phyloP scores from a whole-genome alignment of 2,113 vertebrate species.

The Stigmatopora argus region DNA sequence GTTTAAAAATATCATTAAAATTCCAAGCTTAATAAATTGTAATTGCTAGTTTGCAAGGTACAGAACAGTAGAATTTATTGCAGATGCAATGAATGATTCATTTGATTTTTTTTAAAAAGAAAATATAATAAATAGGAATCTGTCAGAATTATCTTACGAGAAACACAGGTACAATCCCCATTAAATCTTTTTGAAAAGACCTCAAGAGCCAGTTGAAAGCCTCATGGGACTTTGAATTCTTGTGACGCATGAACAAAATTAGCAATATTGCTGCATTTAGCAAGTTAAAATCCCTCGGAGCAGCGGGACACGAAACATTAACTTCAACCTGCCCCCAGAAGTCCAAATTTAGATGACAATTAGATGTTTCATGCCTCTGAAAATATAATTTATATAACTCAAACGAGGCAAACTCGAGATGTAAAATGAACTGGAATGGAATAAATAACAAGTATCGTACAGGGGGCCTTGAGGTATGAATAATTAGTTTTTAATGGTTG shows the following conservation, averaged over 20 bases:
- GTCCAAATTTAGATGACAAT: slow-evolving; percentile 29
- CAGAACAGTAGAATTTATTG: too few relatives aligned
- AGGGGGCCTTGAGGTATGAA: not conserved
- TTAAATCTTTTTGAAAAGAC: not conserved
- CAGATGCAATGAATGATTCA: too few relatives aligned
- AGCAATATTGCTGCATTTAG: not conserved
- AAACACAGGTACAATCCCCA: not conserved
- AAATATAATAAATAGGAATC: not conserved
- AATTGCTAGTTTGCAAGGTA: too few relatives aligned
- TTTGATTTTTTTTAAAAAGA: too few relatives aligned
- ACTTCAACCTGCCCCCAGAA: slow-evolving; percentile 20
- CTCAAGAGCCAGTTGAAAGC: not conserved
- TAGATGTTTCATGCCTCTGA: slow-evolving; percentile 1
- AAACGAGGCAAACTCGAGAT: not conserved
- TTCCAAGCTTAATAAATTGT: too few relatives aligned
- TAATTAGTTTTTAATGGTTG: not conserved
- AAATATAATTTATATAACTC: not conserved
- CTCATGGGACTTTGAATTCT: not conserved
- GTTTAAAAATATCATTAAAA: too few relatives aligned
- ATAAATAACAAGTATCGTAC: not conserved
- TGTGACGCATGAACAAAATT: slow-evolving; percentile 1
- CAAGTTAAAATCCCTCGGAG: slow-evolving; percentile 5
- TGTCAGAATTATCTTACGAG: not conserved
- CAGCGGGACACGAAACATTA: slow-evolving; percentile 20
- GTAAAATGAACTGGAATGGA: not conserved